Base-by-base conservation (phyloP, 2,888 invertebrate genomes). In the Philhelius pedissequus region DNA sequence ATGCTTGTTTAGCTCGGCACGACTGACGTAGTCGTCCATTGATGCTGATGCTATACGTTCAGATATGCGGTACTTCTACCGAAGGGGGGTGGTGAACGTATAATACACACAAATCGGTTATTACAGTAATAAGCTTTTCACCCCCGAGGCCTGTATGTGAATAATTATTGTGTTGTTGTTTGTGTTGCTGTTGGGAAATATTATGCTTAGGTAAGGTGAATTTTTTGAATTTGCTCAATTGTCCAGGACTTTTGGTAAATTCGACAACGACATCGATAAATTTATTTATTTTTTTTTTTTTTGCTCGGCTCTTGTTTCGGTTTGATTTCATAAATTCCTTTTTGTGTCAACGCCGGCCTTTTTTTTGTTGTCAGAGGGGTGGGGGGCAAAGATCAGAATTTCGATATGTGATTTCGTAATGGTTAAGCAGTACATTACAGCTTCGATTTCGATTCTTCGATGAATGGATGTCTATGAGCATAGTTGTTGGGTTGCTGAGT, bases 21-120 rank as follows among this genome's bases (percentile, higher is more conserved):
- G 76, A 71, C 64, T 77, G 81, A 66, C 52, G n/a, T n/a, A n/a
- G n/a, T n/a, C n/a, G 66, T 18, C 58, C 64, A 48, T 48, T n/a
- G n/a, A n/a, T n/a, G 70, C 54, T 35, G n/a, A 7, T n/a, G 22
- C 1, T 22, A 22, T 7, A 13, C 7, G 5, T 4, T 0, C 13
- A 15, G 48, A 48, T 25, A 35, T 50, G 68, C 25, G 27, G 4
- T 27, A 35, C 22, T 25, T 7, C 22, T 11, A 22, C 20, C 20
- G 35, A 71, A 20, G n/a, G 77, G 77, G 25, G n/a, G 77, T 15
- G 25, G 48, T 56, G 73, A 69, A 58, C 60, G 80, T 84, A 80
- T 84, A 75, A 84, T 84, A 71, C 71, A 80, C 84, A 84, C 84
- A 84, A 84, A 84, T 84, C 84, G 84, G 84, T 84, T 84, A 84